Evolutionary conservation across 2,888 invertebrate species (phyloP).

Genomic region (Furcula furcula): DNA sequence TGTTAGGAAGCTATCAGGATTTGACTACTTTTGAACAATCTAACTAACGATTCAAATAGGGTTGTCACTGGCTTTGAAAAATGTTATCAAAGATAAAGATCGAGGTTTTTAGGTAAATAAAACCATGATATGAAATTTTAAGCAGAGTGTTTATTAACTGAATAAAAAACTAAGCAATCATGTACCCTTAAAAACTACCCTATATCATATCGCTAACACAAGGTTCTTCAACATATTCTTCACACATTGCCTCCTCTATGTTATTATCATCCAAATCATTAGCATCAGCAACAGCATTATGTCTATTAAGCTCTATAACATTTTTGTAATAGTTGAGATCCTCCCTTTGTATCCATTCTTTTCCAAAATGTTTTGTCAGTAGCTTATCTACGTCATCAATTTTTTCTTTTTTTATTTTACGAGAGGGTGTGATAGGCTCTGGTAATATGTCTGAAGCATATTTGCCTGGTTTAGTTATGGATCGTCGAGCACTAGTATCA

Average conservation of each 20-base stretch:
- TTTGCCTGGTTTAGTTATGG: constrained; percentile 13
- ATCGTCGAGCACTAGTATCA: constrained; percentile 12
- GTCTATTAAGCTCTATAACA: constrained; percentile 11
- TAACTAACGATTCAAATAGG: constrained; percentile 1
- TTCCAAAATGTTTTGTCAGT: constrained; percentile 14
- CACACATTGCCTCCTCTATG: constrained; percentile 7
- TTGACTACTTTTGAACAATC: constrained; percentile 7
- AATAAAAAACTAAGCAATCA: too few relatives aligned
- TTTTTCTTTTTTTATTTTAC: constrained; percentile 10
- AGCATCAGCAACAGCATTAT: constrained; percentile 7
- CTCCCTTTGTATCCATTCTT: constrained; percentile 16
- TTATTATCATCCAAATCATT: constrained; percentile 10
- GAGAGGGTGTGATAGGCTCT: constrained; percentile 6
- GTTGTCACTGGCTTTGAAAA: not conserved
- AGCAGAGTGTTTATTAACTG: not conserved
- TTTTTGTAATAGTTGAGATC: constrained; percentile 14
- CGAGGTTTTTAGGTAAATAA: too few relatives aligned
- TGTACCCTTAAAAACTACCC: not conserved
- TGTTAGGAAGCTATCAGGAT: constrained; percentile 7
- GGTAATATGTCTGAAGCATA: constrained; percentile 15
- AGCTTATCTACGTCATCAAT: constrained; percentile 10
- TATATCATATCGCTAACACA: constrained; percentile 3
- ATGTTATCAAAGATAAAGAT: too few relatives aligned
- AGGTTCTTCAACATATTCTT: constrained; percentile 10
- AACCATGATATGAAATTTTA: not conserved